phyloP scores from a whole-genome alignment of 2,888 invertebrate species.

The Alcis repandata region DNA sequence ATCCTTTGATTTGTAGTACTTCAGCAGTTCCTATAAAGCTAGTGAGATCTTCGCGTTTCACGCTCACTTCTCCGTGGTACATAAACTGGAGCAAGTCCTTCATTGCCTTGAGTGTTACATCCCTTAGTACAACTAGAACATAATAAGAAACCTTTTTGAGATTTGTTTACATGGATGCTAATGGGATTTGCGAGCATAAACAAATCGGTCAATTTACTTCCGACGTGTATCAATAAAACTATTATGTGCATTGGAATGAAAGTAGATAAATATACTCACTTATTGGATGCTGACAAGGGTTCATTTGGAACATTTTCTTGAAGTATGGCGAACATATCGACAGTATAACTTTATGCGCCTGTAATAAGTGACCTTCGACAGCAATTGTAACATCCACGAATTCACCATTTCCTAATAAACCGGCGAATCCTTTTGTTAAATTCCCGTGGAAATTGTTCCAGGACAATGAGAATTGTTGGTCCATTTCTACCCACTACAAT shows the following conservation, averaged over 20 bases:
- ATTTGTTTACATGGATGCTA: not conserved
- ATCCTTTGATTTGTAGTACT: conserved; percentile 90
- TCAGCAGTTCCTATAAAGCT: conserved; percentile 91
- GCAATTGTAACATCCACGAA: conserved; percentile 88
- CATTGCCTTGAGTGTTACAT: conserved; percentile 90
- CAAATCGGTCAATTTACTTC: not conserved
- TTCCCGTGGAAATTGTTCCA: conserved; percentile 92
- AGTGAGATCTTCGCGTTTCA: conserved; percentile 90
- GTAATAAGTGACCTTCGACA: conserved; percentile 88
- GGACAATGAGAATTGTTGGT: conserved; percentile 90
- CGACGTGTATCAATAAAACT: conserved; percentile 8
- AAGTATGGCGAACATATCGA: conserved; percentile 91
- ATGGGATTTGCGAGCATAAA: not conserved
- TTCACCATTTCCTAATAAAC: conserved; percentile 86
- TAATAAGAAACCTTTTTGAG: conserved; percentile 1
- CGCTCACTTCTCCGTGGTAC: conserved; percentile 92
- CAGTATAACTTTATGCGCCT: conserved; percentile 90
- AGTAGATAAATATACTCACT: conserved; percentile 64
- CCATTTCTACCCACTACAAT: conserved; percentile 80
- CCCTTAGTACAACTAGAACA: conserved; percentile 89
- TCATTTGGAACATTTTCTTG: conserved; percentile 89
- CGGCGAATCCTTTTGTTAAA: conserved; percentile 88
- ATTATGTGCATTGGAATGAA: conserved; percentile 23
- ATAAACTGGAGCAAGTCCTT: conserved; percentile 91
- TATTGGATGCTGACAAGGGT: conserved; percentile 90